Base-by-base conservation (phyloP, 2,888 invertebrate species). In the Trachelus tabidus region DNA sequence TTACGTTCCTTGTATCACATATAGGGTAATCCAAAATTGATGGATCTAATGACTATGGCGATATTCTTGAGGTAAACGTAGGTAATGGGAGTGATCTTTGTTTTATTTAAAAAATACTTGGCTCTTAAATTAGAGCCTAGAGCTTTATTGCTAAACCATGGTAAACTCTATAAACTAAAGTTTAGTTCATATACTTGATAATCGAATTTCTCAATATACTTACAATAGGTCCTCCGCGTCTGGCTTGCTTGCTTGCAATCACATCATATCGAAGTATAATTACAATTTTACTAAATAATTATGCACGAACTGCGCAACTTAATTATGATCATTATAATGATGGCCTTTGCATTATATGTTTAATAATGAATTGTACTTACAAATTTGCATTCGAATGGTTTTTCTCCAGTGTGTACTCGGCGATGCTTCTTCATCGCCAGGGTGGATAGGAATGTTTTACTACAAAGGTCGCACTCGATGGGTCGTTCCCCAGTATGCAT, bases 361-460 rank as follows among this genome's bases (percentile, higher is more conserved):
- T 11, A 80, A 68, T 69, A 75, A 76, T 34, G 40, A 23, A n/a
- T 73, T 11, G 30, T 75, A 91, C 90, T 90, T 86, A 92, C 92
- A 84, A 89, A 91, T 87, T 89, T 89, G 79, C 91, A 92, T 79
- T 92, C 91, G 82, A 93, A 94, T 1, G 94, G 94, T 85, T 93
- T 93, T 81, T 93, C 93, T 1, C 94, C 94, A 1, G 94, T 93
- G 81, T 94, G 92, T 69, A 90, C 89, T 15, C 93, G 82, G 85
- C 93, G 83, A 91, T 97, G 97, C 88, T 97, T 97, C 85, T 95
- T 94, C 90, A 96, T 94, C 0, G 96, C 96, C 34, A 95, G 94
- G 83, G 95, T 93, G 0, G 96, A 95, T 34, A 95, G 94, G 84
- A 96, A 96, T 79, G 94, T 93, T 89, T 95, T 95, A 0, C 95